phyloP scores from a whole-genome alignment of 2,113 vertebrate species.

The Polypterus bichir region DNA sequence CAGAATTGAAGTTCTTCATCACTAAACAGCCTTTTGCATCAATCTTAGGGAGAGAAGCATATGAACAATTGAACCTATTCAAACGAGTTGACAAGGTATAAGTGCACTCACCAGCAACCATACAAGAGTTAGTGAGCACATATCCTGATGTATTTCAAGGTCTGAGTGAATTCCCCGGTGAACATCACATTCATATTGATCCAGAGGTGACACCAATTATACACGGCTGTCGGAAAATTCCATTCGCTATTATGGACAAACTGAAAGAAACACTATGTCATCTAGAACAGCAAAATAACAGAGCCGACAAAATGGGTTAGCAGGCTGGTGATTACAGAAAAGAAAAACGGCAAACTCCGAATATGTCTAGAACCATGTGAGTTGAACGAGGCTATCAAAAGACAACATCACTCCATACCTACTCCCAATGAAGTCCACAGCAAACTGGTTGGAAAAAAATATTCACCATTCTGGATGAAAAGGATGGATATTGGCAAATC shows the following conservation, averaged over 20 bases:
- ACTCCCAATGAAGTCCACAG: constrained; percentile 8
- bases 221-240: constrained; percentile 12
- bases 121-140: neutral
- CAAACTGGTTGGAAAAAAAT: constrained; percentile 13
- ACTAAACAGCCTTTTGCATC: neutral
- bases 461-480: constrained; percentile 16
- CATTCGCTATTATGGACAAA: constrained; percentile 8
- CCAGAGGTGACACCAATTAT: constrained; percentile 7
- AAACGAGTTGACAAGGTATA: constrained; percentile 4
- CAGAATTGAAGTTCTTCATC: no score
- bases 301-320: constrained; percentile 8
- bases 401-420: constrained; percentile 15
- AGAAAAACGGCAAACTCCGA: neutral
- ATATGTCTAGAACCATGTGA: constrained; percentile 4
- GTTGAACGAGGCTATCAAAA: constrained; percentile 4
- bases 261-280: constrained; percentile 5
- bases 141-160: constrained; percentile 18
- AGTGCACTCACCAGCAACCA: constrained; percentile 16
- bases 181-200: constrained; percentile 8
- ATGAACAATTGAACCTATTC: constrained; percentile 16
- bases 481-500: constrained; percentile 18
- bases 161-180: constrained; percentile 13
- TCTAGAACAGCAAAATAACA: constrained; percentile 2
- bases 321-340: constrained; percentile 1
- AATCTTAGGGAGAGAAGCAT: constrained; percentile 17